Base-by-base conservation (phyloP, 1,140 invertebrate species). In the Cydia fagiglandana region DNA sequence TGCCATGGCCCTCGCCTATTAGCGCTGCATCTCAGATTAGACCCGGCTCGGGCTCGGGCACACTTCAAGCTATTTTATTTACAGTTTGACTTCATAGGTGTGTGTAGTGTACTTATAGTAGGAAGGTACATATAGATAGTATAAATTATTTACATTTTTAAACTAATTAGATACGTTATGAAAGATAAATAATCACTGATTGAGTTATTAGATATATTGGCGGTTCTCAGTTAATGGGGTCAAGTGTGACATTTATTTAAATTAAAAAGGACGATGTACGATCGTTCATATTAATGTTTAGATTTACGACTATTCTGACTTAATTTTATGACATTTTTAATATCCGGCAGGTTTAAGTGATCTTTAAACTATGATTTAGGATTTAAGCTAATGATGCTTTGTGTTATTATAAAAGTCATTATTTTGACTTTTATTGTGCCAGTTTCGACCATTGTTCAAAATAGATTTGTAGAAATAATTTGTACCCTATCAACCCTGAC, bases 1-100 rank as follows among this genome's bases (percentile, higher is more conserved):
- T 90, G 81, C 86, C 66, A 78, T 70, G 89, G 84, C 86, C 87
- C 84, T 87, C 84, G 80, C 77, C 83, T 85, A 81, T 84, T 77
- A 80, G 64, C 74, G 78, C 79, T 83, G 82, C 84, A 84, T 88
- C 86, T 87, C 78, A 75, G 64, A 47, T 38, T 56, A 30, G n/a
- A 38, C 68, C 80, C 13, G n/a, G 5, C 56, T 38, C 15, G 4
- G 30, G 78, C 10, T 56, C 64, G 80, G 15, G 70, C 78, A 85
- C 79, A 87, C 74, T 73, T n/a, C 38, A 47, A 81, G 84, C 79
- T 81, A 83, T 77, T 70, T 73, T 38, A 61, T 20, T 24, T 24
- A 24, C 24, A 12, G 41, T 45, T 12, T 13, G 41, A 45, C 34
- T 41, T 41, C 38, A 41, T 41, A 41, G 7, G 38, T 41, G 38